phyloP scores from a whole-genome alignment of 1,140 invertebrate species.

The Hestina assimilis region DNA sequence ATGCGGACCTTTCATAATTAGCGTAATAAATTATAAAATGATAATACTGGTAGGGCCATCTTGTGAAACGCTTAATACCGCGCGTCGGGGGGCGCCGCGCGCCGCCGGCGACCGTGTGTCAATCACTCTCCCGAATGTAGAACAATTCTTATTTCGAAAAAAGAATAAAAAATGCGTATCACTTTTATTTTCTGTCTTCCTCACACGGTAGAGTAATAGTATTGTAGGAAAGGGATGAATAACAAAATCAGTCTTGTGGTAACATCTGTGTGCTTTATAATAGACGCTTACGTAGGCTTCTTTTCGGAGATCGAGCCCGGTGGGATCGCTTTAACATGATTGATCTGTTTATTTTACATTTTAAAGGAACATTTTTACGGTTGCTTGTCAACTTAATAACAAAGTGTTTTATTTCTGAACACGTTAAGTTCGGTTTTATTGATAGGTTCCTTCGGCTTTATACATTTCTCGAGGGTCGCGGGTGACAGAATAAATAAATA shows the following conservation, averaged over 20 bases:
- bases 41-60: constrained; percentile 73
- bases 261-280: constrained; percentile 77
- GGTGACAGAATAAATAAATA: constrained; percentile 14
- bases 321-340: constrained; percentile 77
- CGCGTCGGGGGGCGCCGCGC: constrained; percentile 65
- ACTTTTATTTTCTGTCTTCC: constrained; percentile 59
- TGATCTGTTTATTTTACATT: constrained; percentile 79
- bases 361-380: constrained; percentile 78
- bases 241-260: constrained; percentile 63
- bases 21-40: constrained; percentile 78
- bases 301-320: constrained; percentile 75
- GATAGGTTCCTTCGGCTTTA: constrained; percentile 74
- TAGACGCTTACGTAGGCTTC: constrained; percentile 77
- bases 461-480: constrained; percentile 45
- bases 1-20: constrained; percentile 73
- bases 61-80: constrained; percentile 68
- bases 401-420: constrained; percentile 76
- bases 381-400: constrained; percentile 79
- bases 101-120: constrained; percentile 72
- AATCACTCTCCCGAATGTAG: constrained; percentile 74
- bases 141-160: constrained; percentile 77
- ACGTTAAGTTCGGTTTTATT: constrained; percentile 76
- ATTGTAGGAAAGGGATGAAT: constrained; percentile 43
- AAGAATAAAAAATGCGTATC: constrained; percentile 71
- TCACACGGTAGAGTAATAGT: constrained; percentile 28